These are phyloP conservation scores for Bos indicus DNA, from an alignment of 2,113 vertebrate species.

Conservation along the genomic window DNA sequence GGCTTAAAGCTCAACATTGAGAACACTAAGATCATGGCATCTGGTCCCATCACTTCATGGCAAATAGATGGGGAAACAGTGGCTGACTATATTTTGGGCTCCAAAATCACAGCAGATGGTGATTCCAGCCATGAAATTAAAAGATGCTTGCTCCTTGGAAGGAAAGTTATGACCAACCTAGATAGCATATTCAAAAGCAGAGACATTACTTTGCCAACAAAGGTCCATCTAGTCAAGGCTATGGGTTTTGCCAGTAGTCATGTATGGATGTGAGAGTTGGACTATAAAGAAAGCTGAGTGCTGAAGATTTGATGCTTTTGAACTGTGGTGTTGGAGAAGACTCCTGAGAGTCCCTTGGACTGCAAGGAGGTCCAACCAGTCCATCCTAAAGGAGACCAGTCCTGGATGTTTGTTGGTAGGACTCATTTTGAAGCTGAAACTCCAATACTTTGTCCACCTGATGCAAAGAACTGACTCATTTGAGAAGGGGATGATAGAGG, in stretches of 20 bases:
- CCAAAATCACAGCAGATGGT: background rate
- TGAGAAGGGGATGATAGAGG: background rate
- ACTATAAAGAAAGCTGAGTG: background rate
- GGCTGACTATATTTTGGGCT: background rate
- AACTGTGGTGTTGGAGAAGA: background rate
- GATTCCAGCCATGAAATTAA: background rate
- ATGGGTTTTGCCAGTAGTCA: background rate
- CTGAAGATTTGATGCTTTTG: background rate
- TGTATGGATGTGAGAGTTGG: background rate
- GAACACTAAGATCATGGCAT: rapidly evolving
- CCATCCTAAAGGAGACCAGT: background rate
- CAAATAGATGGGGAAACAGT: background rate
- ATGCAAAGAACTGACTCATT: background rate
- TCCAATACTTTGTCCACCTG: background rate
- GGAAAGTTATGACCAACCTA: background rate
- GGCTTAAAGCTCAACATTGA: background rate
- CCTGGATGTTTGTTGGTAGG: background rate
- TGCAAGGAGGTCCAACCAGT: background rate
- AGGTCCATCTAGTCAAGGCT: background rate
- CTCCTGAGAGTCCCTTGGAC: background rate
- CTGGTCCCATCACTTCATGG: background rate
- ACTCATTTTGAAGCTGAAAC: background rate
- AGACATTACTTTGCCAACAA: background rate
- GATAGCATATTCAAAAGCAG: background rate
- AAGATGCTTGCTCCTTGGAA: background rate